Evolutionary conservation across 2,888 invertebrate species (phyloP).

Genomic region (Hybos culiciformis): DNA sequence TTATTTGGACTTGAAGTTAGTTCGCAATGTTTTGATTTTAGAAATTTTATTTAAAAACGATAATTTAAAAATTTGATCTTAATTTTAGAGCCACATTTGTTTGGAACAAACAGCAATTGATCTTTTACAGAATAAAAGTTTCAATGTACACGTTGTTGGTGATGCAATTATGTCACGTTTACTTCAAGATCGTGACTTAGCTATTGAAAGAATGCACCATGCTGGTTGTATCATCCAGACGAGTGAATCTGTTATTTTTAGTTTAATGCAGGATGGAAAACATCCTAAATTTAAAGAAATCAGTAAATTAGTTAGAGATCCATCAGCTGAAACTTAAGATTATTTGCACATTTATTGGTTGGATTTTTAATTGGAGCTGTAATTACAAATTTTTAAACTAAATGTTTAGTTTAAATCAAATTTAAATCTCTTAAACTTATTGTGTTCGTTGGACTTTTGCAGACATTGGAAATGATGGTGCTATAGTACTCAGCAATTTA

Average conservation of each 20-base stretch:
- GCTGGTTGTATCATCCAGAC: slow-evolving; percentile 69
- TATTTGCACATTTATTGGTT: no score
- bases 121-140: slow-evolving; percentile 39
- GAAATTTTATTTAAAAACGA: no score
- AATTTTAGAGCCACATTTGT: slow-evolving; percentile 60
- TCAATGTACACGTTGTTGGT: slow-evolving; percentile 58
- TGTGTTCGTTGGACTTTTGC: no score
- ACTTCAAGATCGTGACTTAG: slow-evolving; percentile 50
- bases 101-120: slow-evolving; percentile 69
- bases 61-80: neutral
- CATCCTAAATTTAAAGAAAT: slow-evolving; percentile 61
- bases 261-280: slow-evolving; percentile 56
- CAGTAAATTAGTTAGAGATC: slow-evolving; percentile 44
- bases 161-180: slow-evolving; percentile 65
- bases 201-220: slow-evolving; percentile 56
- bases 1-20: slow-evolving; percentile 57
- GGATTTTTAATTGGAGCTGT: no score
- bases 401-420: no score
- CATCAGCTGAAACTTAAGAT: no score
- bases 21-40: no score
- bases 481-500: no score
- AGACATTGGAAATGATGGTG: no score
- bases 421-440: no score
- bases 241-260: slow-evolving; percentile 63
- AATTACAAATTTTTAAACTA: no score